phyloP scores from a whole-genome alignment of 2,797 vertebrate species.

The Enteromius paludinosus region DNA sequence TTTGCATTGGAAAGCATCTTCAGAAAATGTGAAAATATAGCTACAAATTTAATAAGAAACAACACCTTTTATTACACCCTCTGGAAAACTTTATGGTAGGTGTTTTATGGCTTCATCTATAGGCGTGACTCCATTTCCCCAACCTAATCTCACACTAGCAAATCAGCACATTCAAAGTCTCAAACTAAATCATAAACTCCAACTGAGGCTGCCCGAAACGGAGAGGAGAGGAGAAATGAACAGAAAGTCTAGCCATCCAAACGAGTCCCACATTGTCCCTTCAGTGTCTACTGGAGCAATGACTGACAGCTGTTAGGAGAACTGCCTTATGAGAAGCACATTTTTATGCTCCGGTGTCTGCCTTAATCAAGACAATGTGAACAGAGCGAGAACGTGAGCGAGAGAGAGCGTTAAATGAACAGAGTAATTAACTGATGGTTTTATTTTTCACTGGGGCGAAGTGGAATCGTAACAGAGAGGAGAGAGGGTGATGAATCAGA shows the following conservation, averaged over 20 bases:
- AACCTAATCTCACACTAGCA: constrained; percentile 25
- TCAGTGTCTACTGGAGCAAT: constrained; percentile 24
- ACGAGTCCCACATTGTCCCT: constrained; percentile 27
- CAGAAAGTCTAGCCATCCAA: constrained; percentile 20
- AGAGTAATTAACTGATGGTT: constrained; percentile 49
- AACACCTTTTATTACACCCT: not conserved
- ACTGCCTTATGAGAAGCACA: constrained; percentile 36
- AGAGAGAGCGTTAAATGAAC: constrained; percentile 31
- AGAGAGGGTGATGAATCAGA: constrained; percentile 48
- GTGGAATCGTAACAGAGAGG: constrained; percentile 40
- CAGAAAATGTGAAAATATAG: not conserved
- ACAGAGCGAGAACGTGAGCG: constrained; percentile 11
- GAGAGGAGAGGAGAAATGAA: constrained; percentile 9
- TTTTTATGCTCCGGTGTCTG: constrained; percentile 39
- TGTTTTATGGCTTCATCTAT: constrained; percentile 66
- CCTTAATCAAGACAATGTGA: constrained; percentile 44
- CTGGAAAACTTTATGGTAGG: not conserved
- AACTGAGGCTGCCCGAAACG: constrained; percentile 12
- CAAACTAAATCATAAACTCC: constrained; percentile 37
- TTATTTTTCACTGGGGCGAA: constrained; percentile 50
- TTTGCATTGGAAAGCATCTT: not conserved
- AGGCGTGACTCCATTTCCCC: constrained; percentile 23
- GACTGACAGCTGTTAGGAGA: constrained; percentile 48
- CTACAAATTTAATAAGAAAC: not conserved
- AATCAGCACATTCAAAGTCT: constrained; percentile 36